Base-by-base conservation (phyloP, 2,113 vertebrate genomes). In the Hippocampus comes region DNA sequence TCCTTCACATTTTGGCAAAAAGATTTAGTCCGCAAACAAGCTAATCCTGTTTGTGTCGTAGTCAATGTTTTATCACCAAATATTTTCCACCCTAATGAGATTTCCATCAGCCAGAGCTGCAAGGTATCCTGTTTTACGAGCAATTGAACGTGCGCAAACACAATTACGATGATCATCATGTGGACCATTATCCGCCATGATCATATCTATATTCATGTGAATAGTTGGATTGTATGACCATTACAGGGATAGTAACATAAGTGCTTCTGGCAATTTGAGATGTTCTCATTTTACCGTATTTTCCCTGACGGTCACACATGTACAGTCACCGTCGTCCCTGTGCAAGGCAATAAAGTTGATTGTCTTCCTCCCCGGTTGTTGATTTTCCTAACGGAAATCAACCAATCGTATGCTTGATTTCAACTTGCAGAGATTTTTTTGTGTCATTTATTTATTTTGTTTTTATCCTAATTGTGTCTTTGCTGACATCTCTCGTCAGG, bases 401-500 rank as follows among this genome's bases (percentile, higher is more conserved):
- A 48, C 14, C 4, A 17, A 10, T 17, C 46, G 4, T 15, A 48
- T 8, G 15, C 18, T 51, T 60, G 59, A 60, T 30, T 27, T 59
- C 27, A 25, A 27, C 12, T 15, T 59, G 20, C 53, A 10, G 21
- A n/a, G 53, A 55, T 55, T 18, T 49, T 17, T 49, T 5, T 17
- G 15, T 18, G 15, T 18, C 14, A 49, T 49, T 49, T 21, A 23
- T 51, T n/a, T 9, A n/a, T 55, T 55, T 56, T 56, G 79, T 83
- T 76, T 77, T 82, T 80, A 82, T 72, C 72, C 75, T 57, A 78
- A 68, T 79, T 71, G 30, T 42, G 75, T 84, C 78, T 75, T 83
- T 74, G 84, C 83, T 86, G 78, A 84, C 86, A 77, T 87, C 15
- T 83, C 66, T 81, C 81, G 72, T 68, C 82, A 92, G 91, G 91